phyloP scores from a whole-genome alignment of 2,888 invertebrate genomes.

The Selenia dentaria region DNA sequence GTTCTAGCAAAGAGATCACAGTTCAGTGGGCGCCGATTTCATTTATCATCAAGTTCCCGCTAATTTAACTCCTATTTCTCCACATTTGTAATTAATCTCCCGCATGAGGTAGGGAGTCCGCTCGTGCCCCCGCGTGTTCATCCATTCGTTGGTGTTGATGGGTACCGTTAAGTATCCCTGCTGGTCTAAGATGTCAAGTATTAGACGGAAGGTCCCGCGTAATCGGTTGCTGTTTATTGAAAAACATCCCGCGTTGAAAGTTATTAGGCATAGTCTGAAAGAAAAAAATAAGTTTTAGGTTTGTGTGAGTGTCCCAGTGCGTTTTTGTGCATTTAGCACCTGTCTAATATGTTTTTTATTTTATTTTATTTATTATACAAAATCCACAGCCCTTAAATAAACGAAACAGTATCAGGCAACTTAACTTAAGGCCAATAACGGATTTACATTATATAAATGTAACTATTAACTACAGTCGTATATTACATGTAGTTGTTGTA shows the following conservation, averaged over 20 bases:
- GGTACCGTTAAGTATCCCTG: conserved; percentile 83
- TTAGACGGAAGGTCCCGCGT: conserved; percentile 76
- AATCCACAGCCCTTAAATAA: too few relatives aligned
- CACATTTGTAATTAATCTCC: conserved; percentile 75
- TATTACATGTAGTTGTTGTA: too few relatives aligned
- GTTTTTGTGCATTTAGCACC: too few relatives aligned
- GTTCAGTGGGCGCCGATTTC: neutral
- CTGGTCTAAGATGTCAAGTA: conserved; percentile 83
- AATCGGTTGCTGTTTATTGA: conserved; percentile 84
- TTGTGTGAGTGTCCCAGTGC: too few relatives aligned
- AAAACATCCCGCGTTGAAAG: conserved; percentile 80
- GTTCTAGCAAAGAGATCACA: neutral
- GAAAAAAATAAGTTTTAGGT: too few relatives aligned
- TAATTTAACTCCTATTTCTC: conserved; percentile 70
- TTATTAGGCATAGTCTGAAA: conserved; percentile 85
- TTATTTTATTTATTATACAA: too few relatives aligned
- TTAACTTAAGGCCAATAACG: too few relatives aligned
- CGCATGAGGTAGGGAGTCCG: conserved; percentile 87
- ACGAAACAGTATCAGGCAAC: too few relatives aligned
- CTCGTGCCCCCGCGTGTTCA: conserved; percentile 80
- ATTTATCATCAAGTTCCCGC: conserved; percentile 49
- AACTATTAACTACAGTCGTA: too few relatives aligned
- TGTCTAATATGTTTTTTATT: too few relatives aligned
- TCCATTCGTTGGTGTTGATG: conserved; percentile 82
- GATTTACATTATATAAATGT: too few relatives aligned